Evolutionary conservation across 2,888 invertebrate species (phyloP), one percentile per base, ranked within the genome.

Genomic region (Digitonthophagus gazella): DNA sequence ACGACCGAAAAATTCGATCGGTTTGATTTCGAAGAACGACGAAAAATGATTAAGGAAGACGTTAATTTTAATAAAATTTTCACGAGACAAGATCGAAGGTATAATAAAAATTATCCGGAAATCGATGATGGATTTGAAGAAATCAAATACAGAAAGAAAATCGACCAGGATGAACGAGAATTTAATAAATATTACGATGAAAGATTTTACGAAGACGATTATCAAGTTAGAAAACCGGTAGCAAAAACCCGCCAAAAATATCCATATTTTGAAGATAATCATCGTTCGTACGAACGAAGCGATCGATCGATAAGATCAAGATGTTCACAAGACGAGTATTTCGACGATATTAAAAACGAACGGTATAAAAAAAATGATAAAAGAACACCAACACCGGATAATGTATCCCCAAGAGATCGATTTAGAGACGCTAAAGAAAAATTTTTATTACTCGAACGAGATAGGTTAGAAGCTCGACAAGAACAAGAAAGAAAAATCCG

Each of bases 361-460:
- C 72, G 71, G 14, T 44, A 67, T 2, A 16, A 68, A 0, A 73
- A 75, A 5, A 71, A 15, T 14, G 63, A 55, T 1, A 15, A 54
- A 8, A 68, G 67, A 16, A 28, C 67, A 3, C 84, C 76, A 80
- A 86, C 81, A 81, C 87, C 81, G 78, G 85, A 78, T 75, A 78
- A 78, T 82, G 64, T 81, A n/a, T 88, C 90, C 1, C 93, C 93
- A 0, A 88, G 91, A 74, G 93, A 93, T 77, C 86, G 93, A 69
- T 93, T 94, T 83, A 91, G 92, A 76, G 93, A 93, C 76, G 93
- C 94, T 61, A 93, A 93, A 81, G 93, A 94, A 78, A 93, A 93
- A 82, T 94, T 94, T 79, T 86, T 91, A 80, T 88, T 91, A 72
- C 86, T 94, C 82, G 94, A 94, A 79, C 86, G 90, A 71, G 90